These are phyloP conservation scores for Melopsittacus undulatus DNA, from an alignment of 2,797 vertebrate genomes.

Conservation along the genomic window DNA sequence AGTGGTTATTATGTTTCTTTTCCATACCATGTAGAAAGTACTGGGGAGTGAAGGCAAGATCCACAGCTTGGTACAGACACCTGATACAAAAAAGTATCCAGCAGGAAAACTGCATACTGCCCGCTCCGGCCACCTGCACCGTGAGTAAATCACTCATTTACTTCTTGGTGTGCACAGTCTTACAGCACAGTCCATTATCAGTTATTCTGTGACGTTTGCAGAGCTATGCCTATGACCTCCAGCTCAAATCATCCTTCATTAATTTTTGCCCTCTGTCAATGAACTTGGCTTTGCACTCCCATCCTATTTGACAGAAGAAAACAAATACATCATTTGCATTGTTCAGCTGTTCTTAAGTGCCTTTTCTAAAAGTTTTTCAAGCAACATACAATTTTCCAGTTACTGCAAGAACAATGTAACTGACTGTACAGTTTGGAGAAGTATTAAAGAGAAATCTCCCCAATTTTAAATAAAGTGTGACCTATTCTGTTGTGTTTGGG, in stretches of 20 bases:
- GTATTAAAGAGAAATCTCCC: background rate
- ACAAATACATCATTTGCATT: background rate
- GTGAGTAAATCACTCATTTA: background rate
- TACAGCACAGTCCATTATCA: background rate
- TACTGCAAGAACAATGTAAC: background rate
- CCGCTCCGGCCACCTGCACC: background rate
- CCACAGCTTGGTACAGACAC: rapidly evolving
- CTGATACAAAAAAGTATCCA: background rate
- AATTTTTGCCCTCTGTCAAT: background rate
- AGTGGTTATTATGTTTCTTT: background rate
- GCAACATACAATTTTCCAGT: background rate
- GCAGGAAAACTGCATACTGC: background rate
- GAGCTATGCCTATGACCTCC: background rate
- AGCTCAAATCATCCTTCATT: background rate
- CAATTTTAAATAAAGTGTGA: background rate
- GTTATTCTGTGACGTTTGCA: background rate
- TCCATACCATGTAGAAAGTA: background rate
- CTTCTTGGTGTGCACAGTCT: background rate
- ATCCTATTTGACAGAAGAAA: background rate
- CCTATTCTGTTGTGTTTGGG: background rate
- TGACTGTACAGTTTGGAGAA: background rate
- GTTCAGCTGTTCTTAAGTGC: background rate
- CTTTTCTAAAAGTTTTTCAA: background rate
- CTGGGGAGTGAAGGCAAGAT: background rate
- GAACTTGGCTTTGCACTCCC: background rate